Conservation (phyloP, 2,797 vertebrate species). For the Meriones psammophilus region DNA sequence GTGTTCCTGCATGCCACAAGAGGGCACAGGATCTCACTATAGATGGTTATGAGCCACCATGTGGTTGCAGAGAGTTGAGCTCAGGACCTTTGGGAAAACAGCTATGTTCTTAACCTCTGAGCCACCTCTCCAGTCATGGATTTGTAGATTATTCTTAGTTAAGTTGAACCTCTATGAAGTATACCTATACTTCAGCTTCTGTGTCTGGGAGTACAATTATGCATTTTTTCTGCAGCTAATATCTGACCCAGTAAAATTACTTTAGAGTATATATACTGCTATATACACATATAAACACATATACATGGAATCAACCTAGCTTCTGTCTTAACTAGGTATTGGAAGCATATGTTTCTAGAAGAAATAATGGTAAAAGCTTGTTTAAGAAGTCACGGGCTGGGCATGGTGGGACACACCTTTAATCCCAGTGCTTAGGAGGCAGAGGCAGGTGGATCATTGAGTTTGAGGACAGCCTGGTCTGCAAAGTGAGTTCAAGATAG, state of each 20-base stretch:
- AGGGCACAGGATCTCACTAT: too few species aligned
- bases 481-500: too few species aligned
- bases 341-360: constrained; percentile 39
- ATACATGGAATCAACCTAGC: not conserved
- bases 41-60: too few species aligned
- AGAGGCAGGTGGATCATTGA: too few species aligned
- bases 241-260: not conserved
- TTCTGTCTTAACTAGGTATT: constrained; percentile 46
- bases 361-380: not conserved
- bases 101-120: too few species aligned
- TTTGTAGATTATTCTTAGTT: not conserved
- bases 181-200: constrained; percentile 4
- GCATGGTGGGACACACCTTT: too few species aligned
- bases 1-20: too few species aligned
- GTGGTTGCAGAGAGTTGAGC: too few species aligned
- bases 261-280: not conserved
- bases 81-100: too few species aligned
- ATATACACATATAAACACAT: not conserved
- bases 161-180: not conserved
- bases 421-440: too few species aligned
- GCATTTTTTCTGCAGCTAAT: not conserved
- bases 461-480: too few species aligned
- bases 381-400: not conserved
- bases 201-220: not conserved
- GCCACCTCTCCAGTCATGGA: not conserved